phyloP scores from a whole-genome alignment of 2,888 invertebrate genomes.

The Calliphora vomitoria region DNA sequence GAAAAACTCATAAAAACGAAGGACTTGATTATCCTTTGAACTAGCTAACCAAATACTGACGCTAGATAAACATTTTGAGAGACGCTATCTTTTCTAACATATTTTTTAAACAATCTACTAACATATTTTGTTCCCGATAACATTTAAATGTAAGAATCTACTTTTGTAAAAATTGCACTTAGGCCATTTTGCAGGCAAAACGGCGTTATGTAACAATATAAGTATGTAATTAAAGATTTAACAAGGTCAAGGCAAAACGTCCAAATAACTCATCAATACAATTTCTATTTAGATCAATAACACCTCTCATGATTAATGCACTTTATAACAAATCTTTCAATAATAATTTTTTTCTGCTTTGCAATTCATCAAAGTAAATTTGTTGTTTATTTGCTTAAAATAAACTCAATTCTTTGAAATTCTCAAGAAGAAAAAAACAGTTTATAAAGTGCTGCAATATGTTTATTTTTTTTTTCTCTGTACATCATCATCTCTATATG shows the following conservation, averaged over 20 bases:
- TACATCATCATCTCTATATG: constrained; percentile 71
- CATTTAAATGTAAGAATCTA: too few species aligned
- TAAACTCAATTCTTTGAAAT: constrained; percentile 49
- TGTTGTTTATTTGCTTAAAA: constrained; percentile 19
- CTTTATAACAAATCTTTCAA: neutral
- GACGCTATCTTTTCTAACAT: too few species aligned
- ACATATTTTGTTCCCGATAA: too few species aligned
- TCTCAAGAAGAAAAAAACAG: neutral
- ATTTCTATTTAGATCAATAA: neutral
- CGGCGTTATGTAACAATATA: too few species aligned
- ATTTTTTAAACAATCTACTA: too few species aligned
- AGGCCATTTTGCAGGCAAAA: too few species aligned
- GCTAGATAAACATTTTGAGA: too few species aligned
- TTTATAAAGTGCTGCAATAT: constrained; percentile 45
- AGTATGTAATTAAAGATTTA: constrained; percentile 45
- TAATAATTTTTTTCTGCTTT: neutral
- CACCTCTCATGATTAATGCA: neutral
- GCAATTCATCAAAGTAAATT: constrained; percentile 28
- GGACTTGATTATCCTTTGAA: too few species aligned
- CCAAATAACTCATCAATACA: neutral
- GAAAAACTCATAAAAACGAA: too few species aligned
- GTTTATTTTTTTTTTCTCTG: constrained; percentile 69
- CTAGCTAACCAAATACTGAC: too few species aligned
- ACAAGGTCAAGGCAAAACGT: too few species aligned
- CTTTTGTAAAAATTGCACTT: too few species aligned